Conservation (phyloP, 2,888 invertebrate genomes). For the Auanema sp. region DNA sequence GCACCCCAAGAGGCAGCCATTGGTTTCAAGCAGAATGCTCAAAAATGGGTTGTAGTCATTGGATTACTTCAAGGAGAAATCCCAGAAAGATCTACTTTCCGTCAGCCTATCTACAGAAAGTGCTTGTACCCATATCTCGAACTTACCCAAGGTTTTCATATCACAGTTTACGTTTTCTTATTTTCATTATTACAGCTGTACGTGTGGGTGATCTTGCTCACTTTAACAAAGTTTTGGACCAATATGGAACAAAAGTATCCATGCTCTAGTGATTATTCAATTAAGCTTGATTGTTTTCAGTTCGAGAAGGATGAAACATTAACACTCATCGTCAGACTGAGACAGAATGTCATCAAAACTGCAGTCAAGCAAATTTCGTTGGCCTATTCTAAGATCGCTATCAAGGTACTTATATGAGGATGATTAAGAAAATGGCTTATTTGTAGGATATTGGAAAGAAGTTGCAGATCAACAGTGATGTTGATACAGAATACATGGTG, state of each 20-base stretch:
- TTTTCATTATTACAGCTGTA: conserved; percentile 70
- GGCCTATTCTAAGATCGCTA: conserved; percentile 92
- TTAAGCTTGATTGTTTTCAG: conserved; percentile 22
- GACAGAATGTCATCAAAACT: conserved; percentile 98
- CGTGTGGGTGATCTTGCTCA: conserved; percentile 89
- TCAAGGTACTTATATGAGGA: conserved; percentile 68
- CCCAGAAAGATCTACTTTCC: conserved; percentile 91
- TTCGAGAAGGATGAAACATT: conserved; percentile 93
- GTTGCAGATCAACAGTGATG: conserved; percentile 83
- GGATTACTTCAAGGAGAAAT: conserved; percentile 81
- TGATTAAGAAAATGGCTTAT: background rate
- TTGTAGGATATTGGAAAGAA: conserved; percentile 84
- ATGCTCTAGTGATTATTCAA: background rate
- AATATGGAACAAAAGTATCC: conserved; percentile 72
- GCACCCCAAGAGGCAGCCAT: conserved; percentile 97
- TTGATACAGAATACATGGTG: conserved; percentile 98
- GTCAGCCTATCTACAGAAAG: conserved; percentile 84
- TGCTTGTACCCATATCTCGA: conserved; percentile 93
- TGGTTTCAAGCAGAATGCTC: conserved; percentile 83
- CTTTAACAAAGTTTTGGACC: conserved; percentile 88
- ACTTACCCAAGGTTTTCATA: conserved; percentile 77
- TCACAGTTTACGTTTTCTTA: background rate
- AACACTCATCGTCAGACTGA: conserved; percentile 87
- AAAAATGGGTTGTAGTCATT: conserved; percentile 63
- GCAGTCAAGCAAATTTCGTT: conserved; percentile 75